Evolutionary conservation across 2,888 invertebrate species (phyloP).

Genomic region (Cerceris ruficornis): DNA sequence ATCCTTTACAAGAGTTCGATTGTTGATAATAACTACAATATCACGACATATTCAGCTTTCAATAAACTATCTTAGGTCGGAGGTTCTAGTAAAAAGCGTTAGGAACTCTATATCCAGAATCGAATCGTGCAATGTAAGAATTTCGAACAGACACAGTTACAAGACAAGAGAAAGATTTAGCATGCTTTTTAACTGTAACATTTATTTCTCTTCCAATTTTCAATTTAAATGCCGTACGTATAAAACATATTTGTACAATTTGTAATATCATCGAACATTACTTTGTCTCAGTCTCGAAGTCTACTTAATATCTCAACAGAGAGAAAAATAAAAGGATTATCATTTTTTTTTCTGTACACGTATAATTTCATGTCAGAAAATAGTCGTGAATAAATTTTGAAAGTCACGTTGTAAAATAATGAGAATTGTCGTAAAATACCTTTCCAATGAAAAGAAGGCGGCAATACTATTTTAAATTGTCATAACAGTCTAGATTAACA

Average conservation of each 20-base stretch:
- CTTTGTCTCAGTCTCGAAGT: slow-evolving; percentile 68
- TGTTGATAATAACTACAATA: too few relatives aligned
- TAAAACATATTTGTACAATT: slow-evolving; percentile 73
- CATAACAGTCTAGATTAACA: too few relatives aligned
- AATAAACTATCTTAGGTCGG: too few relatives aligned
- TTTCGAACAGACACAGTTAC: too few relatives aligned
- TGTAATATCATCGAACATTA: slow-evolving; percentile 64
- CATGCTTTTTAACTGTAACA: slow-evolving; percentile 72
- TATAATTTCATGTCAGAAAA: slow-evolving; percentile 41
- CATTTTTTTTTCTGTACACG: slow-evolving; percentile 21
- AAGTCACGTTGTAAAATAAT: slow-evolving; percentile 2
- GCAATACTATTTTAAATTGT: neutral
- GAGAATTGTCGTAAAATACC: slow-evolving; percentile 7
- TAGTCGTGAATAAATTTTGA: slow-evolving; percentile 22
- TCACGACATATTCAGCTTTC: too few relatives aligned
- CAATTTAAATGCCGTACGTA: slow-evolving; percentile 74
- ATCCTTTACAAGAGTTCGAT: too few relatives aligned
- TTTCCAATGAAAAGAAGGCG: neutral
- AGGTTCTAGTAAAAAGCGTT: too few relatives aligned
- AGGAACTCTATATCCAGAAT: too few relatives aligned
- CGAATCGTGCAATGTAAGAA: too few relatives aligned
- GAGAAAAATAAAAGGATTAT: slow-evolving; percentile 26
- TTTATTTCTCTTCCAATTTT: slow-evolving; percentile 67
- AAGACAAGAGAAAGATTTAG: too few relatives aligned
- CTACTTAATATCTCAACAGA: slow-evolving; percentile 13